Evolutionary conservation across 2,888 invertebrate species (phyloP), one percentile per base, ranked within the genome.

Genomic region (Cremastobaeus sp.): DNA sequence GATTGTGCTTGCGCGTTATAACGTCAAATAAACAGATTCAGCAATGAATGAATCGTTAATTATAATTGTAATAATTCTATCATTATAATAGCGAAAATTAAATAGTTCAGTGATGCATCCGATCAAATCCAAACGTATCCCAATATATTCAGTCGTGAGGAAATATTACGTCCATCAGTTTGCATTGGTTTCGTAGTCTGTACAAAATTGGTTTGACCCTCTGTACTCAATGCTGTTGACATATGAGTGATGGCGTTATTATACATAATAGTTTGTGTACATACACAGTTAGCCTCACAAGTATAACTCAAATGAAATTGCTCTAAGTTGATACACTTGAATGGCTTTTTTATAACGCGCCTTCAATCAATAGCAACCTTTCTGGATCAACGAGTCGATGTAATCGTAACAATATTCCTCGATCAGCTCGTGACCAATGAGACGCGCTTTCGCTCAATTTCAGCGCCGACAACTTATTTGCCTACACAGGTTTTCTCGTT

Each of bases 71-170:
- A 62, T 48, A 54, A 62, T 70, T 60, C 48, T 54, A 70, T 62
- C 60, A 62, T 34, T 39, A 54, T 62, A 55, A 55, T 41, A 39
- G 55, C 4, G 25, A 54, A 70, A 70, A 70, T 70, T 62, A 70
- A 70, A 70, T 70, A 62, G 70, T 55, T 62, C 54, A 41, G 47
- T 32, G 69, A 62, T 62, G 69, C 70, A 18, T 57, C 74, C 74
- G 73, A 77, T 79, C 71, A 71, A 77, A 75, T 72, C 62, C 65
- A 80, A 84, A 83, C 86, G 88, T 88, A 88, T 89, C 81, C 41
- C 83, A 81, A 81, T 88, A 62, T 54, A 68, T 50, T 55, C 62
- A 76, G 76, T 76, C 70, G 50, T 21, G 75, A 72, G 79, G 79
- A 82, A 83, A 82, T 83, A 83, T 82, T 81, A 79, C 78, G 79